Evolutionary conservation across 1,140 invertebrate genomes (phyloP).

Genomic region (Pantala flavescens): DNA sequence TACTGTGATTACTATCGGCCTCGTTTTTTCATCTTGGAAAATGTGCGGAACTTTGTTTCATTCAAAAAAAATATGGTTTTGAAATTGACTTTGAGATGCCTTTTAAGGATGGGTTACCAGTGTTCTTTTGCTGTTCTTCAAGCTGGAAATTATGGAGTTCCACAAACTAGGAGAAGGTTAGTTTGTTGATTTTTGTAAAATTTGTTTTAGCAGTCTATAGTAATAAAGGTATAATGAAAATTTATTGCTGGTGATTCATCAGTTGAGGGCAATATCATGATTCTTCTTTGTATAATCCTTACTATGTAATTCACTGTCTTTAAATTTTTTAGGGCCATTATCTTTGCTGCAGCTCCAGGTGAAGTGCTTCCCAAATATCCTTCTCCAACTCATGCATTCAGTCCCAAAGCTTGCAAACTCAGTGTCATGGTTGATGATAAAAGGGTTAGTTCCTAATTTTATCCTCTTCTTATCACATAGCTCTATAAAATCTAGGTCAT

Average conservation of each 20-base stretch:
- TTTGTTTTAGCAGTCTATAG: background rate
- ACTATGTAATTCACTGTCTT: too few species aligned
- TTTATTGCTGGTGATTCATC: too few species aligned
- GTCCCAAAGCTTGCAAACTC: slow-evolving; percentile 55
- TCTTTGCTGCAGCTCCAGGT: slow-evolving; percentile 74
- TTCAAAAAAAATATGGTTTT: slow-evolving; percentile 72
- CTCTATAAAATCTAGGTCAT: too few species aligned
- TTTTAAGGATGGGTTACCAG: slow-evolving; percentile 79
- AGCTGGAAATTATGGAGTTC: slow-evolving; percentile 77
- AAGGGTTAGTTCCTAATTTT: slow-evolving; percentile 33
- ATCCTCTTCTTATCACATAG: background rate
- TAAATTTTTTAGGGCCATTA: slow-evolving; percentile 49
- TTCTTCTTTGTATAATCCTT: too few species aligned
- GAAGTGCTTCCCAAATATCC: slow-evolving; percentile 68
- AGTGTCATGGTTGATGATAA: slow-evolving; percentile 65
- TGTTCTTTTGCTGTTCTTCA: slow-evolving; percentile 78
- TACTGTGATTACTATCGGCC: slow-evolving; percentile 82
- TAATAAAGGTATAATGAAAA: too few species aligned
- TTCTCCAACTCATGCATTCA: slow-evolving; percentile 71
- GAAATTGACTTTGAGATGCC: slow-evolving; percentile 65
- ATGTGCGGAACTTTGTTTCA: slow-evolving; percentile 75
- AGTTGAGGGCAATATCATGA: too few species aligned
- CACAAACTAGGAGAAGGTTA: slow-evolving; percentile 65
- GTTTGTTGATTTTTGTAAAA: slow-evolving; percentile 10
- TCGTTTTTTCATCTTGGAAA: slow-evolving; percentile 75